Evolutionary conservation across 2,888 invertebrate species (phyloP), one percentile per base, ranked within the genome.

Genomic region (Liodrosophila aerea): DNA sequence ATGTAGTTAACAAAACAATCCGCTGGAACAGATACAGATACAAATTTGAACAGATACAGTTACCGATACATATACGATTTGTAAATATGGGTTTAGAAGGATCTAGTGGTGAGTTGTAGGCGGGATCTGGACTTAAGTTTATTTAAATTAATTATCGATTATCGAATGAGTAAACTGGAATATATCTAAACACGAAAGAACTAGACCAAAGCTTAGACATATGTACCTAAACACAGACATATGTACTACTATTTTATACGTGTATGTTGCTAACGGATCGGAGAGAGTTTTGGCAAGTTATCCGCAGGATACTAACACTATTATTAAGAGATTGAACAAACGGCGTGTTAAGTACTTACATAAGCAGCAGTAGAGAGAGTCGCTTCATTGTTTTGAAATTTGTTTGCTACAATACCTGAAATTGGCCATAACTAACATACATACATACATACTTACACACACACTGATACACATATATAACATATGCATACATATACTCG

Each of bases 131-230:
- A 16, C 7, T 29, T 27, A 37, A 44, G 12, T 36, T 37, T 58
- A 44, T 54, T 39, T 43, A 45, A 30, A 22, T 22, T 29, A 11
- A 18, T 33, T 30, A 43, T 72, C 73, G 64, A 18, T 33, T 30
- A 43, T 72, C 73, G 64, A 83, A 67, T 63, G 22, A 22, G 22
- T 4, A 22, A 22, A 22, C 22, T 66, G 30, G 58, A 60, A 30
- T 43, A 13, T 7, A 34, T 8, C 9, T n/a, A 37, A n/a, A 39
- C 39, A 39, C 40, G 75, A 43, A 45, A 73, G 64, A 84, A 77
- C 76, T 85, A 85, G 78, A 85, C 78, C 78, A 80, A 80, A 80
- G 85, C 78, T 80, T 80, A 80, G 80, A 69, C 69, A 83, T 71
- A 82, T 65, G 73, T 65, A 70, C 61, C 53, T 64, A 60, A 11